Conservation (phyloP, 2,888 invertebrate species). For the Cataglyphis cursor region DNA sequence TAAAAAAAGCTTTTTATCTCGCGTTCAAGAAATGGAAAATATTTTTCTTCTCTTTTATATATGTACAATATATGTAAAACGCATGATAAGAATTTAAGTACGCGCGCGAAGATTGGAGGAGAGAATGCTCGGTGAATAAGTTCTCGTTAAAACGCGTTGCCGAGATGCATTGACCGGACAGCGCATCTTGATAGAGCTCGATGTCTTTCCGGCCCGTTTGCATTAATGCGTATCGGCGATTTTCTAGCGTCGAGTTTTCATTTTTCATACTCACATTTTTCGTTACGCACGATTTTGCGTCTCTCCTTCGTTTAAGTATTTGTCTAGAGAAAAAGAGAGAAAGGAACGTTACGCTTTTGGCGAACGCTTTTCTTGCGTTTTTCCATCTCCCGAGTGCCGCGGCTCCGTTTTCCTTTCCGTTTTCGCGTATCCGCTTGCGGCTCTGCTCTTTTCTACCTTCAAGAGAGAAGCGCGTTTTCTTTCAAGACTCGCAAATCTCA, state of each 20-base stretch:
- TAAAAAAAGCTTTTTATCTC: background rate
- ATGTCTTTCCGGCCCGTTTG: constrained; percentile 16
- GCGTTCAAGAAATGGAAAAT: background rate
- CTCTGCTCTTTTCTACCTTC: constrained; percentile 42
- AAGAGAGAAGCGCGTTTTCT: constrained; percentile 62
- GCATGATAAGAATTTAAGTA: background rate
- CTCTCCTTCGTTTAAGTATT: constrained; percentile 42
- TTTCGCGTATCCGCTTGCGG: constrained; percentile 60
- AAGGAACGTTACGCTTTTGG: constrained; percentile 44
- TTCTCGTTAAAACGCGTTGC: constrained; percentile 40
- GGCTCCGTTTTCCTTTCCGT: constrained; percentile 61
- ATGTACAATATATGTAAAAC: background rate
- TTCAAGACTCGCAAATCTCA: constrained; percentile 49
- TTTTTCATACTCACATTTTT: constrained; percentile 44
- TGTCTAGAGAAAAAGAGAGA: constrained; percentile 18
- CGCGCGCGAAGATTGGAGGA: constrained; percentile 30
- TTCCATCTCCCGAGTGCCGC: constrained; percentile 41
- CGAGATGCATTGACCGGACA: constrained; percentile 31
- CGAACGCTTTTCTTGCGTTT: constrained; percentile 47
- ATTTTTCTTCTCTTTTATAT: background rate
- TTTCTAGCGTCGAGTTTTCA: constrained; percentile 42
- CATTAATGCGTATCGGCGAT: constrained; percentile 51
- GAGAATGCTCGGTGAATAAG: constrained; percentile 31
- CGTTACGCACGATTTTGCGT: constrained; percentile 27
- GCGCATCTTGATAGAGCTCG: constrained; percentile 38